Evolutionary conservation across 2,888 invertebrate genomes (phyloP), one percentile per base, ranked within the genome.

Genomic region (Autographa gamma): DNA sequence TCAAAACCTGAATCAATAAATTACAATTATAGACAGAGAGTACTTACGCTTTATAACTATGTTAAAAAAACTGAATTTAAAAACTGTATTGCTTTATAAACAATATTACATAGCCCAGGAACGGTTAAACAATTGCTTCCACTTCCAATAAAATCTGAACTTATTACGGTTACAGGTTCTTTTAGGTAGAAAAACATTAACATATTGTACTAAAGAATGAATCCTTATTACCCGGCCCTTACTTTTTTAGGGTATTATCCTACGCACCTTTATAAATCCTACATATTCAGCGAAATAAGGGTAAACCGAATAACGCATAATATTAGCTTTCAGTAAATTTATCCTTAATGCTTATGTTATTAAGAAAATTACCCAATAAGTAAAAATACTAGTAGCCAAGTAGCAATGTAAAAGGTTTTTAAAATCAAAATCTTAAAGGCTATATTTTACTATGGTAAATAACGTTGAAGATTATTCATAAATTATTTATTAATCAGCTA

Each of bases 121-220:
- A 6, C 16, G 0, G 16, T 6, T 7, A 48, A 16, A 48, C n/a
- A n/a, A 48, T 48, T 16, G 48, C 16, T 48, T 48, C 48, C 48
- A 48, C 48, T 48, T 48, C 48, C n/a, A 48, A 48, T 48, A 48
- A 6, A 7, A 48, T 7, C n/a, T 48, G 43, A 73, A 77, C 38
- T 68, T 76, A 76, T 77, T 18, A 65, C 56, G 64, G 67, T 77
- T 32, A 18, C 54, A 56, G 19, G 13, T 56, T 56, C 54, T 19
- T 56, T 56, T 25, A 56, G 54, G 25, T 34, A 34, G 60, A 14
- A 48, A 58, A 60, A 54, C 13, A 75, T 71, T 71, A 66, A 52
- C 63, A 75, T 77, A 66, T 61, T 71, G 13, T 75, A 54, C 63
- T 66, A 18, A 66, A 54, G 61, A 61, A 66, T 64, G 43, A 68